Base-by-base conservation (phyloP, 2,888 invertebrate species). In the Hydropsyche betteni region DNA sequence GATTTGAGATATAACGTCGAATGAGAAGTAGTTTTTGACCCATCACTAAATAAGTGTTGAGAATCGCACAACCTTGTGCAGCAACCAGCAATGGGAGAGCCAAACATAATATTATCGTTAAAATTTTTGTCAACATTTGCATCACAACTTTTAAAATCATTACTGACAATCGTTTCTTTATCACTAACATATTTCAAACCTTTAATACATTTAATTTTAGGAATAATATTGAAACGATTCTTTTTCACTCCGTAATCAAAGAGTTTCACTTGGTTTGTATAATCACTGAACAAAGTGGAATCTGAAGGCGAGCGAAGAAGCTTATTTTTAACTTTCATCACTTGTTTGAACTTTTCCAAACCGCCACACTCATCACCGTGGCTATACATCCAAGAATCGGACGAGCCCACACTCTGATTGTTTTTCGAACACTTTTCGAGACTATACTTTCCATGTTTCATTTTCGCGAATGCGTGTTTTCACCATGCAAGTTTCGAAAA, bases 401-500 rank as follows among this genome's bases (percentile, higher is more conserved):
- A 87, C 68, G 88, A 87, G 75, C 86, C 87, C 80, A 87, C 83
- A 80, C 86, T 87, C 81, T 84, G 81, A 81, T 86, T 85, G 79
- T 86, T 84, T 80, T 86, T 85, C 80, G 85, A 86, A 10, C 36
- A 44, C 83, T 87, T 87, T 82, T 86, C 84, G 80, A 88, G 84
- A 83, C 86, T 84, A 83, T 88, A 88, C 84, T 87, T 88, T 82
- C 88, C 87, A 84, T 88, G 83, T 83, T 87, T 87, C 88, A 88
- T 88, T 82, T 82, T 53, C 78, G 81, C 80, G 80, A 81, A 34
- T 68, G 44, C 55, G 69, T 75, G 69, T 72, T 77, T 83, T 82
- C 82, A 83, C 82, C 83, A 83, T 83, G 83, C 84, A 83, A 82
- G 82, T 81, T 82, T 84, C 82, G 83, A 83, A 80, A 82, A 83